phyloP scores from a whole-genome alignment of 1,140 invertebrate genomes.

The Cydia fagiglandana region DNA sequence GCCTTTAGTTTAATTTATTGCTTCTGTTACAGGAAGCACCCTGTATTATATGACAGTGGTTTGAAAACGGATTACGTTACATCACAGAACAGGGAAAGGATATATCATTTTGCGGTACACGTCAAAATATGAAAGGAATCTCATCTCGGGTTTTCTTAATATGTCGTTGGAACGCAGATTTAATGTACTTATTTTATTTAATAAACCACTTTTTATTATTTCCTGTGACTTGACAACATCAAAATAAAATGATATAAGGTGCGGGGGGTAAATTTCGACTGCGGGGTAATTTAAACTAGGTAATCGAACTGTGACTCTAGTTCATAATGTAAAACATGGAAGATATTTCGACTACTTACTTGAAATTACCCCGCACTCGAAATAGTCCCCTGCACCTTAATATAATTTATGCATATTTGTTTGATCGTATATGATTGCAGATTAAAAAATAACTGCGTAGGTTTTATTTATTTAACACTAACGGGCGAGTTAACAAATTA shows the following conservation, averaged over 20 bases:
- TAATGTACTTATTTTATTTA: constrained; percentile 16
- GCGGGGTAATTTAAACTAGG: too few species aligned
- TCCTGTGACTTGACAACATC: neutral
- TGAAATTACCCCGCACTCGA: too few species aligned
- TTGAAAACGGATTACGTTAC: constrained; percentile 17
- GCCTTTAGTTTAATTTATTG: too few species aligned
- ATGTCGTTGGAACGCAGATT: neutral
- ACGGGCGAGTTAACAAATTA: too few species aligned
- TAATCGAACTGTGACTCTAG: too few species aligned
- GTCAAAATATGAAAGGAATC: neutral
- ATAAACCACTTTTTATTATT: neutral
- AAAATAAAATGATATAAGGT: neutral
- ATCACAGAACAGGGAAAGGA: neutral
- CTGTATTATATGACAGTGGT: neutral
- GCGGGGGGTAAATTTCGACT: too few species aligned
- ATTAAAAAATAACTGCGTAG: too few species aligned
- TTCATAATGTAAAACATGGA: too few species aligned
- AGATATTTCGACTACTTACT: too few species aligned
- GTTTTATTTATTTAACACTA: too few species aligned
- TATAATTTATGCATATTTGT: neutral
- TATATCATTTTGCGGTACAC: constrained; percentile 18
- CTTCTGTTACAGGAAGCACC: too few species aligned
- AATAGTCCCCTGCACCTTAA: too few species aligned
- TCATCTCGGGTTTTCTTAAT: neutral
- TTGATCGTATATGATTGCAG: neutral